Conservation (phyloP, 2,888 invertebrate species). For the Himalopsyche anomala region DNA sequence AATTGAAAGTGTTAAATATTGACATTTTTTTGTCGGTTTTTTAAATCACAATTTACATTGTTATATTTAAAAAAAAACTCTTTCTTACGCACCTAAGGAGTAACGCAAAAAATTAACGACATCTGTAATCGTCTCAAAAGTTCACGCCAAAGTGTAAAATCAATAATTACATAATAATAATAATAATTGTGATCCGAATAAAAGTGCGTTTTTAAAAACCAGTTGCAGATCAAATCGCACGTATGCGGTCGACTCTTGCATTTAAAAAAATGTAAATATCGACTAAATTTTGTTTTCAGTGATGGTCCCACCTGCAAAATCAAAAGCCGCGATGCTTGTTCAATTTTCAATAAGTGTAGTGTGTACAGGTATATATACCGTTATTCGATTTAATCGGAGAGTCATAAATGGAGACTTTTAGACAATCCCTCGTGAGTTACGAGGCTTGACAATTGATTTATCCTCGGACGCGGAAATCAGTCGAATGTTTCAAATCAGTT, state of each 20-base stretch:
- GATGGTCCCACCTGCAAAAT: background rate
- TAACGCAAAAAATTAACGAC: background rate
- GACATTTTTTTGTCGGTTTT: too few relatives aligned
- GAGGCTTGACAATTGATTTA: too few relatives aligned
- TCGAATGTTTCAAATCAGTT: too few relatives aligned
- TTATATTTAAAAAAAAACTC: too few relatives aligned
- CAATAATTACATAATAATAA: background rate
- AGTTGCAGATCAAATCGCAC: background rate
- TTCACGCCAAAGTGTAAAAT: background rate
- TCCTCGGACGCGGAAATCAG: too few relatives aligned
- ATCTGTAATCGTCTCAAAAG: background rate
- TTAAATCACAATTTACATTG: too few relatives aligned
- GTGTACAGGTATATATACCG: background rate
- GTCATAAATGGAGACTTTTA: background rate
- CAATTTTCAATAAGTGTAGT: background rate
- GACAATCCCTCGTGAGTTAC: too few relatives aligned
- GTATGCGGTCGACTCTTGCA: background rate
- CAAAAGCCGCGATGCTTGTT: background rate
- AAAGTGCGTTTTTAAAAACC: constrained; percentile 19
- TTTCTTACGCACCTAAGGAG: too few relatives aligned
- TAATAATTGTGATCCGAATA: background rate
- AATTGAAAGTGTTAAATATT: too few relatives aligned
- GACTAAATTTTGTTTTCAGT: background rate
- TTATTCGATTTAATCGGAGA: background rate
- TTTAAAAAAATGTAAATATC: background rate